Base-by-base conservation (phyloP, 2,888 invertebrate species). In the Microplitis manilae region DNA sequence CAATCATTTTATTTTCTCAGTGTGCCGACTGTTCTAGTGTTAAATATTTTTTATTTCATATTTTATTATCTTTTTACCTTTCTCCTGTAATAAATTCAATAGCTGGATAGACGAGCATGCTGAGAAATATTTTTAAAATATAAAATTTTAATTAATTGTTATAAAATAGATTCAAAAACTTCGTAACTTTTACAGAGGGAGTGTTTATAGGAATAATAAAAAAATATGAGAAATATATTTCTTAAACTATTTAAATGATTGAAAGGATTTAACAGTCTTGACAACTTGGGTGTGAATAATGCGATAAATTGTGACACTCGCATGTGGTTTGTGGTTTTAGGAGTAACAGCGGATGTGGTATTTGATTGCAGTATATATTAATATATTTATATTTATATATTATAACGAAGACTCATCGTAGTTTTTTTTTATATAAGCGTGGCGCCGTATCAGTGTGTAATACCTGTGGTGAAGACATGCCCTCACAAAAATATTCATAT, bases 311-410 rank as follows among this genome's bases (percentile, higher is more conserved):
- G 38, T 70, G 50, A 60, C n/a, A 50, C 13, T 20, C 17, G 40
- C 50, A n/a, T 30, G 30, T 70, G 50, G 30, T 59, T 38, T 70
- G 60, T 70, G 30, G 59, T 70, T 70, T 59, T 60, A 62, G 20
- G n/a, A 13, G 7, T 8, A 20, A 17, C 62, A 8, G 50, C 50
- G 50, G 50, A 50, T 62, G 15, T 20, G 62, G 15, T 62, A 62
- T 67, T 67, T 38, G 6, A 67, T n/a, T 67, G 13, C 67, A 30
- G 9, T 67, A 8, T 38, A 38, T n/a, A 67, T 67, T 67, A 13
- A n/a, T 9, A 38, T 67, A 67, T 67, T 38, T 30, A 67, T 67
- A 67, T 67, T 30, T 67, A 67, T 67, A 62, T 8, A 62, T 30
- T 67, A 67, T 67, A 62, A 15, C 17, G 15, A 62, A 62, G 17